Evolutionary conservation across 2,113 vertebrate species (phyloP), one percentile per base, ranked within the genome.

Genomic region (Camelus dromedarius): DNA sequence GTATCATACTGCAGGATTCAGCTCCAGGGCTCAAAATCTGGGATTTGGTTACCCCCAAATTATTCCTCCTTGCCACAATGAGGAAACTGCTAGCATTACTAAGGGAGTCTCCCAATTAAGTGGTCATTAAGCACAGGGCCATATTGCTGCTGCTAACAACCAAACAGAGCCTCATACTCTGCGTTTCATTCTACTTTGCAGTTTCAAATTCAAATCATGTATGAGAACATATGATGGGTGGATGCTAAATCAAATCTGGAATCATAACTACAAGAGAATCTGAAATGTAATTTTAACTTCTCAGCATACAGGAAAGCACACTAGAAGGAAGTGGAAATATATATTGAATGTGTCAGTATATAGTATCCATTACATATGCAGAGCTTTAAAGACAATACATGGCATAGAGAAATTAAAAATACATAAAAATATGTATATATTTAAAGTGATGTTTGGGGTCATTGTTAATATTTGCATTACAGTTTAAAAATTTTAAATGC

Each of bases 141-240:
- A 79, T 32, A 60, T 11, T 93, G 10, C 73, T 85, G 38, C 76
- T 91, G n/a, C 50, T 6, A 83, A 46, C 30, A 60, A 32, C n/a
- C 82, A 84, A 73, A 10, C 46, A 9, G 12, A 62, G 6, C 30
- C 6, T 64, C 20, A 48, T 9, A 58, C 0, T 4, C 18, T 87
- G 22, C 24, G 14, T 50, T 15, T 64, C 38, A 84, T 88, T 24
- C 30, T 14, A 30, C 11, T 79, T 66, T 67, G 14, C 26, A 54
- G 22, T 83, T 95, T 32, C 56, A 79, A 83, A 54, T 48, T 88
- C 75, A 95, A 56, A 72, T 87, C 20, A 72, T 77, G 50, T 12
- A 24, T 18, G 14, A 79, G 62, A 82, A 62, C 20, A 66, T 50
- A 58, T 70, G 30, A 82, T 26, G 15, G 24, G 64, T 69, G 20